Conservation (phyloP, 2,888 invertebrate genomes). For the Platycheirus rosarum region DNA sequence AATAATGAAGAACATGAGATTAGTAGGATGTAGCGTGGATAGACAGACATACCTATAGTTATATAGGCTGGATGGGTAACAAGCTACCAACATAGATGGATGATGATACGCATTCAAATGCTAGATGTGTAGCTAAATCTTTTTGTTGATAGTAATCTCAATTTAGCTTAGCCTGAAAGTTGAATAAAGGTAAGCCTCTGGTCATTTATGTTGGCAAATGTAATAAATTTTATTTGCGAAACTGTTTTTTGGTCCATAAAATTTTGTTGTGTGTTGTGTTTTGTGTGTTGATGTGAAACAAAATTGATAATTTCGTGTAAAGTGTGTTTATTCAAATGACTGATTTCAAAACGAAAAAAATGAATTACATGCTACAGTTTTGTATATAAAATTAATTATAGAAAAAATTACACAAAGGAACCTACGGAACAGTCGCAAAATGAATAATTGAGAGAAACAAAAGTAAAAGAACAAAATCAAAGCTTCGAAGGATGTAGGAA, state of each 20-base stretch:
- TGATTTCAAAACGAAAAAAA: too few relatives aligned
- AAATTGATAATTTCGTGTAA: neutral
- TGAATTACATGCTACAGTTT: too few relatives aligned
- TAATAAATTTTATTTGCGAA: neutral
- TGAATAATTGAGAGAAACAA: too few relatives aligned
- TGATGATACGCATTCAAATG: neutral
- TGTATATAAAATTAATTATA: too few relatives aligned
- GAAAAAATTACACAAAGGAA: too few relatives aligned
- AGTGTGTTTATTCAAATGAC: neutral
- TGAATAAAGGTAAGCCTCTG: conserved; percentile 26
- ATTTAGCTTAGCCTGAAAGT: conserved; percentile 28
- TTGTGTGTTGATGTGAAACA: neutral
- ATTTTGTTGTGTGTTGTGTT: neutral
- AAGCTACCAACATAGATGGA: neutral
- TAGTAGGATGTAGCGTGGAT: neutral
- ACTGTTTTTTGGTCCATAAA: neutral
- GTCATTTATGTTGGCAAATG: conserved; percentile 19
- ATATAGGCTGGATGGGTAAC: too few relatives aligned
- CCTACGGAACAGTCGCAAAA: too few relatives aligned
- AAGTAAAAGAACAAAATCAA: too few relatives aligned
- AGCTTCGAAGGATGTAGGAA: too few relatives aligned
- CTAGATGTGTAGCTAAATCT: conserved; percentile 1
- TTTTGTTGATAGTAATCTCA: conserved; percentile 22
- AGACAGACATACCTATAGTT: neutral
- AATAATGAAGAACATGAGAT: conserved; percentile 56